Conservation (phyloP, 2,797 vertebrate species). For the Catostomus latipinnis region DNA sequence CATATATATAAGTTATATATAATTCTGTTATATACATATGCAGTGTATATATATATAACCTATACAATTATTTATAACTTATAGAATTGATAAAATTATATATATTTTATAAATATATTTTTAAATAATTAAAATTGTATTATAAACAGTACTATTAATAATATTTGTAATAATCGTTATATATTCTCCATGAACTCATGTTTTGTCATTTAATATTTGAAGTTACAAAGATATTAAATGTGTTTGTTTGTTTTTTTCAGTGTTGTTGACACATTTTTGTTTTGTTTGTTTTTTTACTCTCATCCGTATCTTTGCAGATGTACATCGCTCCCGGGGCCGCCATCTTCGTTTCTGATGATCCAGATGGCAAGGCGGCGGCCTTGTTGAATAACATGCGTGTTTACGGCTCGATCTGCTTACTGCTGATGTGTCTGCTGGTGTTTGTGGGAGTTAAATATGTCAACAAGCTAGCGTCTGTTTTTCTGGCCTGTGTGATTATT, state of each 20-base stretch:
- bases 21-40: no score
- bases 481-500: conserved; percentile 89
- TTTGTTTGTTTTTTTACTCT: background rate
- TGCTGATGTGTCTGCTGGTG: conserved; percentile 88
- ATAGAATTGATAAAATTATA: no score
- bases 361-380: conserved; percentile 80
- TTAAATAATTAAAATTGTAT: no score
- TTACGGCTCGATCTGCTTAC: conserved; percentile 87
- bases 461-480: conserved; percentile 91
- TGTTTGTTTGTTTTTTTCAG: background rate
- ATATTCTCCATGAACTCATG: no score
- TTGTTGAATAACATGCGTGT: conserved; percentile 93
- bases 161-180: no score
- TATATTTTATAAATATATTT: no score
- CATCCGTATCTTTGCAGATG: conserved; percentile 70
- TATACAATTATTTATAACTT: no score
- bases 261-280: background rate
- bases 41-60: no score
- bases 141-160: no score
- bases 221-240: background rate
- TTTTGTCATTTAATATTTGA: no score
- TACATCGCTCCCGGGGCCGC: conserved; percentile 85
- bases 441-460: conserved; percentile 92
- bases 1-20: no score
- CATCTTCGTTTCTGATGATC: conserved; percentile 77